Evolutionary conservation across 2,113 vertebrate species (phyloP).

Genomic region (Herpailurus yagouaroundi): DNA sequence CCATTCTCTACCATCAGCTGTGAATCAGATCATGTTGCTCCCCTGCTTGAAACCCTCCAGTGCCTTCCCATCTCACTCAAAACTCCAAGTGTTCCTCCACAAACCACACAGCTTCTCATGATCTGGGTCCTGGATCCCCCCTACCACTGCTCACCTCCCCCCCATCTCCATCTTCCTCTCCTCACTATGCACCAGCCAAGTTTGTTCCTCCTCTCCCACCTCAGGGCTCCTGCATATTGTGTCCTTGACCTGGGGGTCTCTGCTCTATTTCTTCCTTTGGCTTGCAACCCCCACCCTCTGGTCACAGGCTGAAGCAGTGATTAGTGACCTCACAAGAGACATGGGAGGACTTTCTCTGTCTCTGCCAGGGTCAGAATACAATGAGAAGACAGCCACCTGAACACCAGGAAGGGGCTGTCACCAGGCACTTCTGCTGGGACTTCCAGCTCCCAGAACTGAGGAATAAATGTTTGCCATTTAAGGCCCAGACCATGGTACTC

Average conservation of each 20-base stretch:
- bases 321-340: background rate
- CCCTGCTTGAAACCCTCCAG: background rate
- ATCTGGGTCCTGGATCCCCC: background rate
- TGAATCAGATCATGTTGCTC: background rate
- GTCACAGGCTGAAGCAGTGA: background rate
- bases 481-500: background rate
- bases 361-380: background rate
- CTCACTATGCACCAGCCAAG: background rate
- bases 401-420: background rate
- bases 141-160: accelerated
- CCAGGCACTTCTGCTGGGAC: background rate
- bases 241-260: background rate
- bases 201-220: background rate
- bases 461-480: background rate
- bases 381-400: background rate
- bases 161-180: background rate
- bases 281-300: background rate
- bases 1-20: background rate
- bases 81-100: background rate
- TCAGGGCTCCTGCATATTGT: background rate
- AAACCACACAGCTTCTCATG: background rate
- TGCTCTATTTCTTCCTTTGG: background rate
- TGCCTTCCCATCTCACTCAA: background rate
- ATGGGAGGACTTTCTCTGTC: background rate
- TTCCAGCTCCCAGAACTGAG: background rate